Base-by-base conservation (phyloP, 2,888 invertebrate species). In the Cheilosia soror region DNA sequence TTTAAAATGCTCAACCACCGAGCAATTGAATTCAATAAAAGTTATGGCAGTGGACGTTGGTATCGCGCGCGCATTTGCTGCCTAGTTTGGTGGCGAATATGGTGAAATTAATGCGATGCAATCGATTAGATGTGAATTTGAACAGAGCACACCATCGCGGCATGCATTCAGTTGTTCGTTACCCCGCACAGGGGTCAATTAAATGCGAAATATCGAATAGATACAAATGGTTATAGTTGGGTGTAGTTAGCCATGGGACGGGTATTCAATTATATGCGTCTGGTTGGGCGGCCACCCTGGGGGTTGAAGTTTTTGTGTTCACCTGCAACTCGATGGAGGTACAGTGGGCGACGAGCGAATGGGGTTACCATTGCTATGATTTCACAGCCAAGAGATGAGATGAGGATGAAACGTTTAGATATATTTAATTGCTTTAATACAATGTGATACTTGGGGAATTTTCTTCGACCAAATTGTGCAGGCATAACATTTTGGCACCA, bases 51-150 rank as follows among this genome's bases (percentile, higher is more conserved):
- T 47, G 31, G 31, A 37, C 37, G 37, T 37, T 15, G 20, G 20
- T 20, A 20, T 20, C 20, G 29, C 15, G 33, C n/a, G 13, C 20
- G 42, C 40, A 58, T 58, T 66, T 20, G 47, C 44, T 20, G 33
- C 40, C 27, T 42, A 42, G 37, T 73, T 78, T 53, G 37, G 63
- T 69, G 57, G 83, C 58, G 57, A 76, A 62, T 76, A 51, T 66
- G 51, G 72, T 66, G 55, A 76, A 71, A 76, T 75, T 58, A 80
- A 55, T 80, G 75, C 75, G 60, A 40, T 71, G 51, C 68, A 72
- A 81, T 81, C 76, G 72, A 81, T 85, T 77, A 77, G 62, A 68
- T 53, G 72, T 51, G 71, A 68, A 72, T 85, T 81, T 63, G 47
- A 62, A 66, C 55, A 62, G 11, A 76, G 37, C 57, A 25, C 42